Percentiles rank a stretch among this genome's conserved stretches.
phyloP scores from a whole-genome alignment of 1,140 invertebrate species.

The Samia ricini region DNA sequence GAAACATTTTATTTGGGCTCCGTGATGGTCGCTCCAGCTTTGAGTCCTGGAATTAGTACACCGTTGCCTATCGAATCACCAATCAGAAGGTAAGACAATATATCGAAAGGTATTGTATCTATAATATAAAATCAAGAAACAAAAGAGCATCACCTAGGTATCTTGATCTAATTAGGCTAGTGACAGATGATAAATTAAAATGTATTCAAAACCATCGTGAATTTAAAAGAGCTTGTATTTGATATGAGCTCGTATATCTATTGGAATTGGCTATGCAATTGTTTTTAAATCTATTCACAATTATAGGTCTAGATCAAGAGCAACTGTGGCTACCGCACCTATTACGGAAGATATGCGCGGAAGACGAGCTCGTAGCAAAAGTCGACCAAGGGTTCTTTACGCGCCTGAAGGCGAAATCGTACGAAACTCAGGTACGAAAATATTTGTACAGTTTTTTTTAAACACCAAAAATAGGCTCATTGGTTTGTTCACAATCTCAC shows the following conservation, averaged over 20 bases:
- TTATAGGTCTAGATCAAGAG: constrained; percentile 83
- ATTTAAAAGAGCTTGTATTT: no score
- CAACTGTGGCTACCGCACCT: constrained; percentile 54
- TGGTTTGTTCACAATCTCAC: no score
- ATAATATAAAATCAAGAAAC: no score
- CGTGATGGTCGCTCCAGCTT: constrained; percentile 69
- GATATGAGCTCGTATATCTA: no score
- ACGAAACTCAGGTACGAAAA: constrained; percentile 80
- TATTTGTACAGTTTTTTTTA: not conserved
- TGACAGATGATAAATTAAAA: no score
- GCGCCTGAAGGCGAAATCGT: constrained; percentile 88
- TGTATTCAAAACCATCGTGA: no score
- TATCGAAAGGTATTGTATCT: not conserved
- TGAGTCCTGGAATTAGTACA: constrained; percentile 60
- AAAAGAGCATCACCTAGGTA: no score
- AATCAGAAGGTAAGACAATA: constrained; percentile 55
- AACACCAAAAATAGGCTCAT: no score
- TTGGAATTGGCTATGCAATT: not conserved
- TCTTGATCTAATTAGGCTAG: no score
- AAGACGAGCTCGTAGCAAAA: constrained; percentile 87
- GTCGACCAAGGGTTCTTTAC: constrained; percentile 86
- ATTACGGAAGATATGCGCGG: constrained; percentile 68
- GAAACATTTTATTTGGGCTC: constrained; percentile 93
- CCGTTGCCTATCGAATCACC: constrained; percentile 66
- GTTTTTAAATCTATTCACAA: not conserved